Base-by-base conservation (phyloP, 2,797 vertebrate genomes). In the Adelosebastes latens region DNA sequence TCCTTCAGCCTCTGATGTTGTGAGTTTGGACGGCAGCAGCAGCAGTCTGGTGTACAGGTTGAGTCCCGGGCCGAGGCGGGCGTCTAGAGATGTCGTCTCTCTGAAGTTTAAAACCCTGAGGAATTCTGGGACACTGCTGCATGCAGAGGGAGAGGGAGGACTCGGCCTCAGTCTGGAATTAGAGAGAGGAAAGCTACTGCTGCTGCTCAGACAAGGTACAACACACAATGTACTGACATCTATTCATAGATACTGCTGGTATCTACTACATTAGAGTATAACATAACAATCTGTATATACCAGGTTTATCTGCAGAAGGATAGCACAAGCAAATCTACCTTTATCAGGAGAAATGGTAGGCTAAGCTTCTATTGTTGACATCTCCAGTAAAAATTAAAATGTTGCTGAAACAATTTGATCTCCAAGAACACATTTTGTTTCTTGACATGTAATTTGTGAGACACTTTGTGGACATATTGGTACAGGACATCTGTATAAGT, bases 91-190 rank as follows among this genome's bases (percentile, higher is more conserved):
- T 49, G 89, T 94, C 53, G 92, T 99, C 78, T 96, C 96, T 65
- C 92, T 99, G 92, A 97, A 98, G 94, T 98, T 99, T 93, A 98
- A 98, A 95, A 97, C 97, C 78, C 92, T 96, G 88, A 94, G 94
- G 94, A 98, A 97, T 83, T 96, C 96, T 73, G 98, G 98, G 83
- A 93, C 94, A 67, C 92, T 99, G 72, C 92, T 99, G 36, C 95
- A 97, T 29, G 93, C 94, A 42, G 89, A 95, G 83, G 97, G 96
- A 77, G 90, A 88, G 27, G 93, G 86, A 63, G 97, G 96, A 80
- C 95, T 95, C 77, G 74, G 95, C 36, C 91, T 98, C 46, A 96
- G 92, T 10, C 72, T 99, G 96, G 97, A 97, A 87, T 88, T 99
- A 80, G 90, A 95, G 88, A 93, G 95, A 94, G 98, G 98, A 81